Percentiles rank a stretch among this genome's conserved stretches.
Evolutionary conservation across 1,140 invertebrate species (phyloP).

Genomic region (Rhopalosiphum maidis): DNA sequence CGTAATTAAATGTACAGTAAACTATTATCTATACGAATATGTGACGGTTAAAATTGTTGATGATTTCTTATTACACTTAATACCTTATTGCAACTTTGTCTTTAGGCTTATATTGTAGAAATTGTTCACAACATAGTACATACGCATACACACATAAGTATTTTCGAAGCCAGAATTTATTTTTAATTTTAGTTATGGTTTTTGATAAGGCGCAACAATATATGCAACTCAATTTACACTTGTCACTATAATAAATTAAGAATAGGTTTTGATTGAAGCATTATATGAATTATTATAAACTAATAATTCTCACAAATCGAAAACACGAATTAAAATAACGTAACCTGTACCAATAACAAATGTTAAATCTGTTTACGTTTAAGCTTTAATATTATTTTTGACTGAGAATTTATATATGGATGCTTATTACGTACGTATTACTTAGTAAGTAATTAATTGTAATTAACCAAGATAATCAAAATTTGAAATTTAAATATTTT

Average conservation of each 20-base stretch:
- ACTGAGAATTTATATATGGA: not conserved
- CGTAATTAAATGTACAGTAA: not conserved
- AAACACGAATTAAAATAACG: not conserved
- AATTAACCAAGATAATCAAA: not conserved
- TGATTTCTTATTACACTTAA: not conserved
- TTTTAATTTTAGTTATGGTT: not conserved
- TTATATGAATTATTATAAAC: not conserved
- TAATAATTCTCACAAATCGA: not conserved
- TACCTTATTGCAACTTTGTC: not conserved
- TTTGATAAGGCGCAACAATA: not conserved
- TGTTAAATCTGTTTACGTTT: not conserved
- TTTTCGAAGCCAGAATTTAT: not conserved
- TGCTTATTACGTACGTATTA: not conserved
- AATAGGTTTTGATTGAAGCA: too few species aligned
- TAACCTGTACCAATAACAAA: not conserved
- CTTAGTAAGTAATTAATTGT: not conserved
- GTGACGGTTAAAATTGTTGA: not conserved
- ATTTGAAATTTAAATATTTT: not conserved
- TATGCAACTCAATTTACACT: slow-evolving; percentile 28
- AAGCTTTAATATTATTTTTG: not conserved
- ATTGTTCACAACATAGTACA: not conserved
- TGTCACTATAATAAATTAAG: not conserved
- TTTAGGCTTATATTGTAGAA: not conserved
- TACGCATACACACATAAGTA: not conserved
- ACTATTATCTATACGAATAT: not conserved